These are phyloP conservation scores for Bambusicola thoracicus DNA, from an alignment of 2,113 vertebrate species.

Conservation along the genomic window DNA sequence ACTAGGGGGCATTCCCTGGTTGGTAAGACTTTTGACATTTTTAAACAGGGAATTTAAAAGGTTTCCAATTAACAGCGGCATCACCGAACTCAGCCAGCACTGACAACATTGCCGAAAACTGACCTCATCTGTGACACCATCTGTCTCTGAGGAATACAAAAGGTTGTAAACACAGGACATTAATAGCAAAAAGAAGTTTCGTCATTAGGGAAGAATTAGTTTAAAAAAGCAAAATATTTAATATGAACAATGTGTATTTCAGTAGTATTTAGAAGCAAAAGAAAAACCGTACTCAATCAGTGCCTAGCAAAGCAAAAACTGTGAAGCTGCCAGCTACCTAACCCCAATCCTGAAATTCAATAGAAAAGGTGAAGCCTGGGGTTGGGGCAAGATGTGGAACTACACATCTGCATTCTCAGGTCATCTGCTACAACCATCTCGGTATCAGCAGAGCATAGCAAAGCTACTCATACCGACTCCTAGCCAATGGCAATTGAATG, in stretches of 20 bases:
- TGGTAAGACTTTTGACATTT: not conserved
- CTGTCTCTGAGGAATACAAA: not conserved
- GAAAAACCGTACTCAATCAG: not conserved
- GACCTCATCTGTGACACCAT: not conserved
- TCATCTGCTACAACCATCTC: not conserved
- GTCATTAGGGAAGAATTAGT: not conserved
- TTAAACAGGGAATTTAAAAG: not conserved
- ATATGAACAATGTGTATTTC: not conserved
- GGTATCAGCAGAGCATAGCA: not conserved
- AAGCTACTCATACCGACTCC: not conserved
- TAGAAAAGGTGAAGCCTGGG: not conserved
- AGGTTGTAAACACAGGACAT: not conserved
- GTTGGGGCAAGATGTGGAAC: not conserved
- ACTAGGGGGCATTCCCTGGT: not conserved
- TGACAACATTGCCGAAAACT: not conserved
- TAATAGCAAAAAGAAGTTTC: not conserved
- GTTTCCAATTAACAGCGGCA: not conserved
- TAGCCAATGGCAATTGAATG: not conserved
- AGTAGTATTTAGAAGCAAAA: not conserved
- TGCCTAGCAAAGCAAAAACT: not conserved
- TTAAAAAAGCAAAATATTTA: not conserved
- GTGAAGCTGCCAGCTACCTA: not conserved
- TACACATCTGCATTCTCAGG: not conserved
- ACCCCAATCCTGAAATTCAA: not conserved
- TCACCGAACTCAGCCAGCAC: not conserved